These are phyloP conservation scores for Gymnoscopelus microlampas DNA, from an alignment of 2,797 vertebrate genomes.

Conservation along the genomic window DNA sequence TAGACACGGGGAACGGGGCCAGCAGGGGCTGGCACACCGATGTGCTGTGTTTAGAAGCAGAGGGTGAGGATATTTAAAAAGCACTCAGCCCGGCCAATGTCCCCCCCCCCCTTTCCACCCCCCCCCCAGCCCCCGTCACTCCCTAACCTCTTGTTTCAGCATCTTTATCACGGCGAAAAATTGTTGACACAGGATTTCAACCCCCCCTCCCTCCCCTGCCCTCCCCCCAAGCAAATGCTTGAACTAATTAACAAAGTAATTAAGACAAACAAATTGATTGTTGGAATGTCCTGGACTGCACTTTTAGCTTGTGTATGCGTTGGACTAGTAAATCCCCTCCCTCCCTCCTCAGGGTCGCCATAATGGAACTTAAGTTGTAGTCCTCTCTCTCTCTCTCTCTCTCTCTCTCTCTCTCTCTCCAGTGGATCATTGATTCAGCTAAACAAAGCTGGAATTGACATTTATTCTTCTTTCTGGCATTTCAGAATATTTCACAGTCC, in stretches of 20 bases:
- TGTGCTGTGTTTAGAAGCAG: conserved; percentile 67
- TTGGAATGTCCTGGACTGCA: conserved; percentile 65
- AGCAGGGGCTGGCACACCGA: conserved; percentile 54
- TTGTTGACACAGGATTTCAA: conserved; percentile 65
- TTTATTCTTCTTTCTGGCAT: conserved; percentile 62
- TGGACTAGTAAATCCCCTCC: conserved; percentile 39
- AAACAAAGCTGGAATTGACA: conserved; percentile 66
- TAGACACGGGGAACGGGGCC: conserved; percentile 43
- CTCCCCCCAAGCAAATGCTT: conserved; percentile 57
- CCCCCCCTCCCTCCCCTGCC: no score
- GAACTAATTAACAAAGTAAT: conserved; percentile 78
- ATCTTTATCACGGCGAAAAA: conserved; percentile 65
- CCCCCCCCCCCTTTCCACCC: neutral
- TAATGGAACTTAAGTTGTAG: conserved; percentile 44
- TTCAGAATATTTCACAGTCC: conserved; percentile 54
- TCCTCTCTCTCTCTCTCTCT: neutral
- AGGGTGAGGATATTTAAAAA: conserved; percentile 72
- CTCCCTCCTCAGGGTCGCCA: conserved; percentile 30
- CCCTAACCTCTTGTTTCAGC: conserved; percentile 27
- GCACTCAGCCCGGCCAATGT: conserved; percentile 61
- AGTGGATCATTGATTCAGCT: conserved; percentile 60
- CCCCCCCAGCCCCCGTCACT: conserved; percentile 5
- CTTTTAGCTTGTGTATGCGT: conserved; percentile 62
- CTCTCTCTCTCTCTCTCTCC: conserved; percentile 26
- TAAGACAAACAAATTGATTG: conserved; percentile 75